These are phyloP conservation scores for Takifugu ocellatus DNA, from an alignment of 2,797 vertebrate species.

Conservation along the genomic window DNA sequence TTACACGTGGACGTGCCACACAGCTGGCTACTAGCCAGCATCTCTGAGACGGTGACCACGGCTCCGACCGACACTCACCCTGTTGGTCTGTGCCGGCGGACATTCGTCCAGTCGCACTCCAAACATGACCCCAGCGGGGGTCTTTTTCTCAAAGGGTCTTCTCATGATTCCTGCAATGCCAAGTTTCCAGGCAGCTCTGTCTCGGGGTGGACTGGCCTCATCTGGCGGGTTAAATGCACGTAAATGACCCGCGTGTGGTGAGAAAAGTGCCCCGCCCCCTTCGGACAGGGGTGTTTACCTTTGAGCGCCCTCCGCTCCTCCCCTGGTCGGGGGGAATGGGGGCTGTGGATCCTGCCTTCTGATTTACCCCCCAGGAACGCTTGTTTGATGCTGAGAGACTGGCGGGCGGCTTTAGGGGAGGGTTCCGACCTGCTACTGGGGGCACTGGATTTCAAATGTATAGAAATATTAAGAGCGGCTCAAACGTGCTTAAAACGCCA, in stretches of 20 bases:
- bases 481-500: conserved; percentile 4
- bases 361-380: conserved; percentile 83
- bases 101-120: conserved; percentile 94
- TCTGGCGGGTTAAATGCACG: conserved; percentile 69
- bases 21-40: too few relatives aligned
- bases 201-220: conserved; percentile 94
- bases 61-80: conserved; percentile 69
- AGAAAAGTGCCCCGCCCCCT: background rate
- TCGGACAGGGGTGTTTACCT: conserved; percentile 67
- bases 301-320: conserved; percentile 84
- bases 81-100: conserved; percentile 86
- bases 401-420: conserved; percentile 86
- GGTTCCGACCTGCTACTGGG: conserved; percentile 87
- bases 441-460: conserved; percentile 60
- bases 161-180: conserved; percentile 91
- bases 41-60: background rate
- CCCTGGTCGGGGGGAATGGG: conserved; percentile 87
- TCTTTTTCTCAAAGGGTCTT: conserved; percentile 92
- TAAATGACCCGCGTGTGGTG: background rate
- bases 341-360: conserved; percentile 81
- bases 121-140: conserved; percentile 85
- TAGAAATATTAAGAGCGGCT: background rate
- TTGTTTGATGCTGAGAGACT: conserved; percentile 88
- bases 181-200: conserved; percentile 89
- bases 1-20: background rate